Conservation (phyloP, 2,113 vertebrate species). For the Erythrolamprus reginae region DNA sequence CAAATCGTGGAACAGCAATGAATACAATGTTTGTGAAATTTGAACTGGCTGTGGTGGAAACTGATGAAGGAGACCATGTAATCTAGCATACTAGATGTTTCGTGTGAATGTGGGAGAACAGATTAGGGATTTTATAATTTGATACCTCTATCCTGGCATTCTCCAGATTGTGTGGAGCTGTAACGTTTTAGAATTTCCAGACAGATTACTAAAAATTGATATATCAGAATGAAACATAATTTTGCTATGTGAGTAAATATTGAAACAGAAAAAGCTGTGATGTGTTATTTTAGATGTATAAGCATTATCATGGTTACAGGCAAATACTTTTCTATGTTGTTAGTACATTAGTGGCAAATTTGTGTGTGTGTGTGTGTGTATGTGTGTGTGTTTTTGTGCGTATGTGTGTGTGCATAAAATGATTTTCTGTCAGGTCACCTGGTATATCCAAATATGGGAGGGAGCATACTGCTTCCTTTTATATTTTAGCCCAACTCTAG, state of each 20-base stretch:
- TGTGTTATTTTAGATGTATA: neutral
- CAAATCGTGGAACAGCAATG: constrained; percentile 10
- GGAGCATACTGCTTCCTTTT: too few species aligned
- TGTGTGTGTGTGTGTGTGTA: too few species aligned
- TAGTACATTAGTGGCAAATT: neutral
- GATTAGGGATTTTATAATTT: neutral
- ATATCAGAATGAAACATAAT: neutral
- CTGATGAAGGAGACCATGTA: neutral
- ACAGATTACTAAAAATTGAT: neutral
- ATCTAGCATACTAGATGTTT: neutral
- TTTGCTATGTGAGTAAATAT: neutral
- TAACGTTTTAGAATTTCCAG: neutral
- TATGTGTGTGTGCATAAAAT: too few species aligned
- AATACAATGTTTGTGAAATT: constrained; percentile 1
- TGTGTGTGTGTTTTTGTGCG: too few species aligned
- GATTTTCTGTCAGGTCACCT: too few species aligned
- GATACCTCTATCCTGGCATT: neutral
- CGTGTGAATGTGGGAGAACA: neutral
- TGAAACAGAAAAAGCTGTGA: neutral
- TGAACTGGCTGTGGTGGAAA: neutral
- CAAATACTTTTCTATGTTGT: neutral
- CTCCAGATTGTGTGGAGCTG: neutral
- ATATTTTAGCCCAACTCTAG: too few species aligned
- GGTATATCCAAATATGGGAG: too few species aligned
- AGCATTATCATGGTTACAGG: neutral